These are phyloP conservation scores for Boloria euphrosyne DNA, from an alignment of 2,888 invertebrate genomes.

Conservation along the genomic window DNA sequence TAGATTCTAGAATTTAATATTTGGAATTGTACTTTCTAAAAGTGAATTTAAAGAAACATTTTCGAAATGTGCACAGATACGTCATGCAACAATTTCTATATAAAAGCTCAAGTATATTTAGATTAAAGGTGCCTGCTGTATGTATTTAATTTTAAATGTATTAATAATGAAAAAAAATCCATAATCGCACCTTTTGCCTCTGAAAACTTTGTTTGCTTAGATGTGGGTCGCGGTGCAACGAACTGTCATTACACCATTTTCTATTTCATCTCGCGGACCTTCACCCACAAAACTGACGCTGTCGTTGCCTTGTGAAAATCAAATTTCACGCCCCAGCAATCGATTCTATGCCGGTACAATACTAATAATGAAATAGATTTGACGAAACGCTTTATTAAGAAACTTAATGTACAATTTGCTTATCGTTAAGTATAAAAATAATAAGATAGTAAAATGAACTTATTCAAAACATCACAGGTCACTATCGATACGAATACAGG, in stretches of 20 bases:
- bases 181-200: background rate
- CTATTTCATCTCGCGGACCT: slow-evolving; percentile 64
- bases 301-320: slow-evolving; percentile 57
- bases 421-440: slow-evolving; percentile 75
- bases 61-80: no score
- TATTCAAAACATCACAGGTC: slow-evolving; percentile 64
- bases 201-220: background rate
- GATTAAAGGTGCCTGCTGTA: no score
- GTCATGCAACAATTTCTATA: no score
- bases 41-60: no score
- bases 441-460: slow-evolving; percentile 52
- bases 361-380: slow-evolving; percentile 68
- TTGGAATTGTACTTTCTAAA: no score
- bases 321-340: slow-evolving; percentile 64
- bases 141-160: no score
- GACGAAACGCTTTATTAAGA: slow-evolving; percentile 77
- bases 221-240: slow-evolving; percentile 31
- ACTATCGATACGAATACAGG: slow-evolving; percentile 32
- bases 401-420: slow-evolving; percentile 66
- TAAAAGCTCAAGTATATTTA: no score
- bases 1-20: no score
- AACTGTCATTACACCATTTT: slow-evolving; percentile 48
- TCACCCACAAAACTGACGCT: slow-evolving; percentile 64
- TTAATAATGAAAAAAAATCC: background rate
- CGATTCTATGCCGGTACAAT: slow-evolving; percentile 53